Conservation (phyloP, 2,113 vertebrate species). For the Paralichthys olivaceus region DNA sequence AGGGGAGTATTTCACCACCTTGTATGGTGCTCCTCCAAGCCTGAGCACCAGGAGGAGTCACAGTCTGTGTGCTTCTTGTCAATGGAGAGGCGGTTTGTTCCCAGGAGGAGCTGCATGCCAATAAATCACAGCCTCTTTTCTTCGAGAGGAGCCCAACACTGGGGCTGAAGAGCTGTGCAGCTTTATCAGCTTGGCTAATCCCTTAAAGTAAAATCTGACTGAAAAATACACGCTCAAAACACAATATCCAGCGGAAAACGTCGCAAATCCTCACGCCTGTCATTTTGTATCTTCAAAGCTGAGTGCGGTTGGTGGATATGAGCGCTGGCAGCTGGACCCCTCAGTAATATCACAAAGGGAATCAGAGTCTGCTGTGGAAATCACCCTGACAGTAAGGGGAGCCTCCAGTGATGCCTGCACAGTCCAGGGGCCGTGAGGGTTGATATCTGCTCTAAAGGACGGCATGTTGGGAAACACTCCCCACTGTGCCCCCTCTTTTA, state of each 20-base stretch:
- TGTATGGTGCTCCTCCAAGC: slow-evolving; percentile 78
- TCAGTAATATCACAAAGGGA: slow-evolving; percentile 66
- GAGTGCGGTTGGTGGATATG: slow-evolving; percentile 48
- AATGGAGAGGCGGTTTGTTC: slow-evolving; percentile 58
- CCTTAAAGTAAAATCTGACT: slow-evolving; percentile 2
- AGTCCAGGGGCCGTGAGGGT: slow-evolving; percentile 11
- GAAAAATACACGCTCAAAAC: slow-evolving; percentile 16
- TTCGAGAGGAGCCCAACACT: background rate
- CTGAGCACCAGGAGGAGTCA: slow-evolving; percentile 49
- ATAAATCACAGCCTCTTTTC: slow-evolving; percentile 52
- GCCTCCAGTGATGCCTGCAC: slow-evolving; percentile 37
- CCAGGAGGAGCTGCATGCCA: slow-evolving; percentile 29
- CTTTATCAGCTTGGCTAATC: slow-evolving; percentile 27
- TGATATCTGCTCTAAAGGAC: slow-evolving; percentile 19
- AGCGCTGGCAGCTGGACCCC: slow-evolving; percentile 44
- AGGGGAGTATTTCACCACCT: slow-evolving; percentile 74
- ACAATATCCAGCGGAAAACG: slow-evolving; percentile 23
- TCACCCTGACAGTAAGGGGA: slow-evolving; percentile 58
- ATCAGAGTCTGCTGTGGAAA: slow-evolving; percentile 68
- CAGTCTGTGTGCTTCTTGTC: slow-evolving; percentile 67
- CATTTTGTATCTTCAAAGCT: slow-evolving; percentile 62
- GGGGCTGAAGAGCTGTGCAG: background rate
- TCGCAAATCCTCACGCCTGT: slow-evolving; percentile 62
- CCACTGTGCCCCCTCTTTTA: background rate
- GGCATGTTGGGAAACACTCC: slow-evolving; percentile 52